A percentile compares a stretch with the other conserved stretches of the same genome.
Conservation (phyloP, 2,888 invertebrate species). For the Caenorhabditis doughertyi region DNA sequence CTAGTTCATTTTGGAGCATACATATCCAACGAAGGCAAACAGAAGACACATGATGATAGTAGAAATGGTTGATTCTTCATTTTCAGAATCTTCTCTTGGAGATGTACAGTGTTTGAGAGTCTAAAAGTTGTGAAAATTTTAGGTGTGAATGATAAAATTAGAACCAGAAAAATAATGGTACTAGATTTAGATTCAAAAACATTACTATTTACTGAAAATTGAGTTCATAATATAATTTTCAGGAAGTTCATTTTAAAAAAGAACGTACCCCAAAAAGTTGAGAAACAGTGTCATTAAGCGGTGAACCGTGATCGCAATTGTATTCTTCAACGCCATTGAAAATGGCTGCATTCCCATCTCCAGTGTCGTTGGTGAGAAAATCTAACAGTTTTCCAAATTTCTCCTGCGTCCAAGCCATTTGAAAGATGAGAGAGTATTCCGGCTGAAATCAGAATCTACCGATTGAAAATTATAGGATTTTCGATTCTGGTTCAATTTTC, state of each 20-base stretch:
- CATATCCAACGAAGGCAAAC: background rate
- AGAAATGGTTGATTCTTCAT: background rate
- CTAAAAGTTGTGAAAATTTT: too few species aligned
- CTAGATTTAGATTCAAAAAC: too few species aligned
- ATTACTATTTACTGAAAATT: too few species aligned
- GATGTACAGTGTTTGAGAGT: background rate
- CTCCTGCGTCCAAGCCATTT: constrained; percentile 9
- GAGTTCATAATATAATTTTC: too few species aligned
- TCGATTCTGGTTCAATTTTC: too few species aligned
- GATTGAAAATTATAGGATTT: too few species aligned
- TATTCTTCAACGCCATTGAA: background rate
- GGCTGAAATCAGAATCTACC: constrained; percentile 10
- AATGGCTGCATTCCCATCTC: background rate
- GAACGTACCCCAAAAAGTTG: too few species aligned
- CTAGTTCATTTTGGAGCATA: background rate
- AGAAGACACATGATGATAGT: background rate
- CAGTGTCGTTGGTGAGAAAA: background rate
- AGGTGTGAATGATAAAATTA: too few species aligned
- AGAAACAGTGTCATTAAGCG: background rate
- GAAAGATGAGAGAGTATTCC: constrained; percentile 6
- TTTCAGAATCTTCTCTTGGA: background rate
- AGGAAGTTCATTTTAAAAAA: too few species aligned
- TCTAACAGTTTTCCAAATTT: background rate
- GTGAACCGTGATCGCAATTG: background rate
- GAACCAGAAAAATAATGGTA: too few species aligned